These are phyloP conservation scores for Poeciliopsis turrubarensis DNA, from an alignment of 2,113 vertebrate species.

Conservation along the genomic window DNA sequence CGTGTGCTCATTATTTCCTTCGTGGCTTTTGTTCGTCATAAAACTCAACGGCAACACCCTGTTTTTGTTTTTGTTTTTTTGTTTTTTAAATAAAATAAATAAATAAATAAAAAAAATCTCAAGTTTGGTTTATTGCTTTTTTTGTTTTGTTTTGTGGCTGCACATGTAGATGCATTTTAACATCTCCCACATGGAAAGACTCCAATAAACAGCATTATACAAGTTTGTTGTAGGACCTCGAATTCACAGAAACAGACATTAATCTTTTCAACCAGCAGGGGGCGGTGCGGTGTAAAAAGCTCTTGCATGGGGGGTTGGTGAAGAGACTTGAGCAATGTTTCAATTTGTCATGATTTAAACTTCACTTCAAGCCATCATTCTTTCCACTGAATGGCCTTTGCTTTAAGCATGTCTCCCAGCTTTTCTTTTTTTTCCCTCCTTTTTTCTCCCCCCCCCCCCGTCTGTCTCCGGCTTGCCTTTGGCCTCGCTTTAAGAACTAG, in stretches of 20 bases:
- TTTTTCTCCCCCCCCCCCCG: neutral
- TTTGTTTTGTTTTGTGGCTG: neutral
- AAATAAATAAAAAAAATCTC: no score
- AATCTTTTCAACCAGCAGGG: slow-evolving; percentile 28
- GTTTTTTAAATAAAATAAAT: no score
- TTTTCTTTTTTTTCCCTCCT: slow-evolving; percentile 15
- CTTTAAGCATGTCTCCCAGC: slow-evolving; percentile 20
- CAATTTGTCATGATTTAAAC: slow-evolving; percentile 40
- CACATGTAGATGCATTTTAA: neutral
- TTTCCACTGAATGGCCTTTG: slow-evolving; percentile 69
- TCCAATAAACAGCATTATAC: neutral
- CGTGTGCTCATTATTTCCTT: neutral
- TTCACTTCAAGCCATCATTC: slow-evolving; percentile 53
- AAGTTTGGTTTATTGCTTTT: neutral
- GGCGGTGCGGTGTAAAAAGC: slow-evolving; percentile 15
- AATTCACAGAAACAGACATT: neutral
- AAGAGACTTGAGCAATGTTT: neutral
- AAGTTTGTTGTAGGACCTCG: neutral
- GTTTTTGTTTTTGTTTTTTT: neutral
- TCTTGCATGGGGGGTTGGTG: no score
- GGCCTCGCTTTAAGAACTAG: neutral
- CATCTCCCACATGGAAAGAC: neutral
- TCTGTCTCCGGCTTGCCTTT: neutral
- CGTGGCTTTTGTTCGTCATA: neutral
- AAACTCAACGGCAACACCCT: neutral